Evolutionary conservation across 1,140 invertebrate species (phyloP), one percentile per base, ranked within the genome.

Genomic region (Dinothrombium tinctorium): DNA sequence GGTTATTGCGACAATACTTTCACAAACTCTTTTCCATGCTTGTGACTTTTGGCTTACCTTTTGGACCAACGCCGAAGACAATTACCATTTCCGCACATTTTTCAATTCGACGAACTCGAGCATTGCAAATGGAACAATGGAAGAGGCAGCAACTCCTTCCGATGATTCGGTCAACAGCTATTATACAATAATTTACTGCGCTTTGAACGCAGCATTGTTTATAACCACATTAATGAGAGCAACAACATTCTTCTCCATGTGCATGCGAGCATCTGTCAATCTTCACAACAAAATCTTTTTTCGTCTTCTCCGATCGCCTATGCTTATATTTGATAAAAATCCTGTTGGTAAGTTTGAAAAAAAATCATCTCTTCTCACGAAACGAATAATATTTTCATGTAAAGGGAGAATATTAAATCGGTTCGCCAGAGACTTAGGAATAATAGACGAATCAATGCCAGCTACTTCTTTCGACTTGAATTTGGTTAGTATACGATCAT

Each of bases 251-350:
- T 79, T 82, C 45, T 59, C 64, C 49, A 68, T 78, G 47, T 81
- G 79, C 40, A 74, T 83, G 62, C 60, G 66, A 28, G 73, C 81
- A 4, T 84, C 83, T 0, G 68, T 72, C 33, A 69, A 61, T 21
- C 60, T 84, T 2, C 84, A 92, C 52, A 76, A 87, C 51, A 61
- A 56, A 8, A 84, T 90, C 73, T 89, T 89, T 52, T 56, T 60
- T 7, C 72, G 72, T 33, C 69, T 94, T 2, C 69, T 82, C 21
- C 64, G 73, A 7, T 73, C 77, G 0, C 77, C 74, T 0, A 83
- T 87, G 67, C 63, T 68, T 8, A 90, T 90, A 58, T 92, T 90
- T 57, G 82, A 84, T 47, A 73, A 69, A 8, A 87, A 89, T 55
- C 73, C 77, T 2, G 69, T 71, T 33, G 65, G 65, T 38, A 38